These are phyloP conservation scores for Tychaedon coryphoeus DNA, from an alignment of 2,113 vertebrate species.

Conservation along the genomic window DNA sequence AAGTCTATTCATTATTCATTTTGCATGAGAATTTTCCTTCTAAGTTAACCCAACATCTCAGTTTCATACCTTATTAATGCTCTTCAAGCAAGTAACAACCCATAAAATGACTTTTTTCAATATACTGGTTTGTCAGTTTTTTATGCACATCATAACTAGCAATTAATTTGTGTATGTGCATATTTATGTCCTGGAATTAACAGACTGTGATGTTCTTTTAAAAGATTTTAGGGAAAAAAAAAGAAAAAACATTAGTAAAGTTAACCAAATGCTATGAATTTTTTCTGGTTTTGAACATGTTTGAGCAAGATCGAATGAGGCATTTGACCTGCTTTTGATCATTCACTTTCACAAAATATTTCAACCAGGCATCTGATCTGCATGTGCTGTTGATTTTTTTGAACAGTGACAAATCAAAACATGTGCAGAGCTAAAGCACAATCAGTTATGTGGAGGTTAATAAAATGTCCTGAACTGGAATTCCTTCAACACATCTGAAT, in stretches of 20 bases:
- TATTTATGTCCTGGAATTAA: neutral
- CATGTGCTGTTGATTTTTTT: neutral
- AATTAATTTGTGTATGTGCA: neutral
- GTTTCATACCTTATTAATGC: neutral
- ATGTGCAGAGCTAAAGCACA: neutral
- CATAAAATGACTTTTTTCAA: neutral
- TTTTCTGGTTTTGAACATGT: neutral
- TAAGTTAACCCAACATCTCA: neutral
- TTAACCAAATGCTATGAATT: neutral
- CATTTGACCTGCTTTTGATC: conserved; percentile 20
- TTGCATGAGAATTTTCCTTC: neutral
- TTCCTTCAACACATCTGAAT: neutral
- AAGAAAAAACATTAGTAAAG: neutral
- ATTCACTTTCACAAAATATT: neutral
- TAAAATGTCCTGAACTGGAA: conserved; percentile 2
- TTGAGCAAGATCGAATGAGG: neutral
- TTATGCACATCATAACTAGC: neutral
- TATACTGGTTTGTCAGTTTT: neutral
- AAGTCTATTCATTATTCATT: neutral
- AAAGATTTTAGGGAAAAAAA: neutral
- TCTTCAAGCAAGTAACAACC: neutral
- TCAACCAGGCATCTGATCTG: neutral
- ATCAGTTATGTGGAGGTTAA: neutral
- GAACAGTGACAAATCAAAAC: conserved; percentile 18
- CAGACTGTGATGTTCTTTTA: neutral